Percentiles rank a stretch among this genome's conserved stretches.
Conservation (phyloP, 2,888 invertebrate species). For the Campoplex capitator region DNA sequence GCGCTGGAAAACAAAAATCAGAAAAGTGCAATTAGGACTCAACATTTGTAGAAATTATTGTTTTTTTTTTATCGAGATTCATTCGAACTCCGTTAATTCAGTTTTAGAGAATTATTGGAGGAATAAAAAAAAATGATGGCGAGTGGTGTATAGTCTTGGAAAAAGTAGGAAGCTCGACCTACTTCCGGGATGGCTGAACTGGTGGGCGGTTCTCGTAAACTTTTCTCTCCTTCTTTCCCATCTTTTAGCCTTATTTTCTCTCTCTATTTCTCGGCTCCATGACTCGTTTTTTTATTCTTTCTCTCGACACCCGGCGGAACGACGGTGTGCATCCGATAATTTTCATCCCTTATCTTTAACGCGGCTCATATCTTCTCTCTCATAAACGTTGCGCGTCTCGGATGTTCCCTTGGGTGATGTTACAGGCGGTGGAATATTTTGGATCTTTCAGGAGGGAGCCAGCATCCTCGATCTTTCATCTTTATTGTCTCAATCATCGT, state of each 20-base stretch:
- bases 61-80: background rate
- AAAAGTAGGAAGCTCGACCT: constrained; percentile 66
- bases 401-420: constrained; percentile 12
- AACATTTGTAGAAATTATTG: no score
- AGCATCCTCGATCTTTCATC: background rate
- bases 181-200: constrained; percentile 68
- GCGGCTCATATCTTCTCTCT: constrained; percentile 57
- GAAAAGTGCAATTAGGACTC: background rate
- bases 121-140: constrained; percentile 1
- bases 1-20: constrained; percentile 74
- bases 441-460: background rate
- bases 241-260: background rate
- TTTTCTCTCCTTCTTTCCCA: constrained; percentile 47
- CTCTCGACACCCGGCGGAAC: constrained; percentile 33
- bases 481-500: constrained; percentile 1
- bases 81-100: background rate
- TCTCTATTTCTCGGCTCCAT: background rate
- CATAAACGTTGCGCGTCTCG: constrained; percentile 43
- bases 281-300: background rate
- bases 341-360: constrained; percentile 67
- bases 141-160: background rate
- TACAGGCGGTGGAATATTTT: constrained; percentile 51
- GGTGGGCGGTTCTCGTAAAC: constrained; percentile 66
- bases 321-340: constrained; percentile 62
- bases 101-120: background rate